Base-by-base conservation (phyloP, 2,113 vertebrate genomes). In the Percina caprodes region DNA sequence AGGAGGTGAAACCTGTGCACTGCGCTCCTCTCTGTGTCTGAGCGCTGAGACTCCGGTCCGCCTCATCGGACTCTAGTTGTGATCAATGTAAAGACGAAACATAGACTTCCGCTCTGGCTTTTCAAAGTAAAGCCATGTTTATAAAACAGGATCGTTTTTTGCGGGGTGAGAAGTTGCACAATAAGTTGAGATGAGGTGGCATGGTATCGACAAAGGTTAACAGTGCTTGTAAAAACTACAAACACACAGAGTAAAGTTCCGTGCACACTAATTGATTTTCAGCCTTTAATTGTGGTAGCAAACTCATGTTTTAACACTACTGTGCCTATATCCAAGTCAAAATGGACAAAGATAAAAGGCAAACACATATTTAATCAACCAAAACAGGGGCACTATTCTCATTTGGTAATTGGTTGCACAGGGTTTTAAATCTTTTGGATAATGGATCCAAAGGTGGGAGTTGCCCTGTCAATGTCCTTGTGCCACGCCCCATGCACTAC, bases 51-150 rank as follows among this genome's bases (percentile, higher is more conserved):
- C 3, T 4, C 5, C 21, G 3, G 15, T 51, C 12, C 8, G 5
- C 52, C 78, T 72, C 66, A 3, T 1, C 16, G 56, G 18, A 15
- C 13, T 54, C 58, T 3, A 0, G 7, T 3, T 70, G 67, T 6
- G 0, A 90, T 1, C 3, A 1, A 48, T 16, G 4, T 39, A 16
- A 10, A 0, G 6, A 21, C 2, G 14, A 69, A 10, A 15, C 35
- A 2, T 2, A 0, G 0, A 33, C 59, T 82, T 91, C 92, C 90
- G 74, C 0, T 58, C 0, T 0, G 0, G 0, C 0, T 18, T 77
- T 87, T 69, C 85, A 91, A 67, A 92, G 54, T 82, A 88, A 91
- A 58, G 48, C 2, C 5, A 5, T 2, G n/a, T 21, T 18, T 10
- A 5, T 0, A 4, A 33, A 21, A 33, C 15, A 6, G 12, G 26